Percentiles rank a stretch among this genome's conserved stretches.
Conservation (phyloP, 2,113 vertebrate genomes). For the Phylloscopus trochilus region DNA sequence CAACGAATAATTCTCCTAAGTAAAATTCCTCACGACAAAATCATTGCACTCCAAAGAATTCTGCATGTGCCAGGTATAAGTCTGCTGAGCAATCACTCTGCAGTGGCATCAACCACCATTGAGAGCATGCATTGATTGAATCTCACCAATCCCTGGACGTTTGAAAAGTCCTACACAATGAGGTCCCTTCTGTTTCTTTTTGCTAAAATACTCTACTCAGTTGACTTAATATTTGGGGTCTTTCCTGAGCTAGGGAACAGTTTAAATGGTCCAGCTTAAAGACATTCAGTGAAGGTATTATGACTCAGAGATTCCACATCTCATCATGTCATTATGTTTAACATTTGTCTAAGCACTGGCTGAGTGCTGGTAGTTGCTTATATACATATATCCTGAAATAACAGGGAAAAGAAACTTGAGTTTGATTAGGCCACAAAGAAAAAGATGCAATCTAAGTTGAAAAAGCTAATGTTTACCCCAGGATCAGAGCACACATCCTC, state of each 20-base stretch:
- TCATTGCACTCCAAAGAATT: background rate
- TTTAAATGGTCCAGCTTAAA: background rate
- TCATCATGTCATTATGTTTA: background rate
- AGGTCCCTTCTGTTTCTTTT: background rate
- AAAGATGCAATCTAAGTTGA: background rate
- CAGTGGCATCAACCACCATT: background rate
- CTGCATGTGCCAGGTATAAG: background rate
- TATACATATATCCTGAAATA: background rate
- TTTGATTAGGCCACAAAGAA: background rate
- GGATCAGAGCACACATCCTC: background rate
- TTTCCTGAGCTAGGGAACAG: background rate
- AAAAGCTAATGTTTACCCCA: background rate
- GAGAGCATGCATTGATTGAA: background rate
- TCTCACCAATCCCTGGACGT: background rate
- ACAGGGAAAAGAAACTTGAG: background rate
- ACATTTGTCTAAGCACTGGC: background rate
- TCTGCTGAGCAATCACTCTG: background rate
- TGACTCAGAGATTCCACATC: background rate
- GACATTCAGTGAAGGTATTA: background rate
- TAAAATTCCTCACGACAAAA: background rate
- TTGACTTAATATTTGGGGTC: background rate
- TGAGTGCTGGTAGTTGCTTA: background rate
- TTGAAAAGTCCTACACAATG: background rate
- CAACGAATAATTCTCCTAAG: background rate
- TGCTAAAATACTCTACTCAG: accelerated